Percentiles rank a stretch among this genome's conserved stretches.
Evolutionary conservation across 2,888 invertebrate species (phyloP).

Genomic region (Coleophora deauratella): DNA sequence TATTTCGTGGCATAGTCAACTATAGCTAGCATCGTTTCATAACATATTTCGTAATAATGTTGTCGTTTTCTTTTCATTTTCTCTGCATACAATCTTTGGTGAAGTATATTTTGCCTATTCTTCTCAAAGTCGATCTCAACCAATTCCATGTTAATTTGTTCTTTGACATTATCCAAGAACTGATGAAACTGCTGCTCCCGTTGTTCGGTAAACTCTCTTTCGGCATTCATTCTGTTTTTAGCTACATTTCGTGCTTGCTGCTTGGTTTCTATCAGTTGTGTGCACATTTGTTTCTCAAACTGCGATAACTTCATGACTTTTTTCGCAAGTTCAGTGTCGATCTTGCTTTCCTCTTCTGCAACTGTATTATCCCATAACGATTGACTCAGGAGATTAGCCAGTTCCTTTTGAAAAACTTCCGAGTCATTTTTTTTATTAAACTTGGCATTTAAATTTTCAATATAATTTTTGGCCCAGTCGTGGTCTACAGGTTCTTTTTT

Average conservation of each 20-base stretch:
- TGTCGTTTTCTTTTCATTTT: slow-evolving; percentile 64
- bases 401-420: slow-evolving; percentile 61
- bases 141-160: slow-evolving; percentile 56
- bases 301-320: slow-evolving; percentile 76
- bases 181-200: slow-evolving; percentile 63
- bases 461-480: slow-evolving; percentile 60
- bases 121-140: slow-evolving; percentile 70
- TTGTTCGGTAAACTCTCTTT: slow-evolving; percentile 62
- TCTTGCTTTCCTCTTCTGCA: slow-evolving; percentile 63
- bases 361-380: slow-evolving; percentile 70
- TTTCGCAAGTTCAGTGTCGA: slow-evolving; percentile 65
- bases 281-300: slow-evolving; percentile 79
- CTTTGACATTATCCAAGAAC: slow-evolving; percentile 54
- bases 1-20: slow-evolving; percentile 70
- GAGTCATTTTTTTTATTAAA: slow-evolving; percentile 49
- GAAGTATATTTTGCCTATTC: slow-evolving; percentile 64
- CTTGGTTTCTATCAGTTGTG: slow-evolving; percentile 76
- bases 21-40: slow-evolving; percentile 67
- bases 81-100: slow-evolving; percentile 67
- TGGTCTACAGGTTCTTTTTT: slow-evolving; percentile 14
- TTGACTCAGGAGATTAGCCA: slow-evolving; percentile 60
- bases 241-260: slow-evolving; percentile 72
- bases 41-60: slow-evolving; percentile 65
- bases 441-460: slow-evolving; percentile 62
- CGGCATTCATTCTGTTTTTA: slow-evolving; percentile 65